These are phyloP conservation scores for Caiman crocodilus DNA, from an alignment of 2,797 vertebrate species.

Conservation along the genomic window DNA sequence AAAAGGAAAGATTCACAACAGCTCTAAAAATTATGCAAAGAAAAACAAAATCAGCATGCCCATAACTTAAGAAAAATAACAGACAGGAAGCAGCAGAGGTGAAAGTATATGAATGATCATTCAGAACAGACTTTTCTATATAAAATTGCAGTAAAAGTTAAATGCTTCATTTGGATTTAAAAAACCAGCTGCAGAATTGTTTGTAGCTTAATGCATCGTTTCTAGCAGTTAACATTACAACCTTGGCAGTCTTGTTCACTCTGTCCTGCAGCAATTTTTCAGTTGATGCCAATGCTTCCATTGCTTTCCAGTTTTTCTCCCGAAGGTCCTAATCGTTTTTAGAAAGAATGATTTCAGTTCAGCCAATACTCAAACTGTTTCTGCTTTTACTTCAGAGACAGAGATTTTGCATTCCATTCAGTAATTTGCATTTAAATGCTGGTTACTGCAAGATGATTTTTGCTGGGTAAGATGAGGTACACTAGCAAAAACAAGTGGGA, in stretches of 20 bases:
- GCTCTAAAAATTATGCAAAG: conserved; percentile 73
- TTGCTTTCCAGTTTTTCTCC: conserved; percentile 99
- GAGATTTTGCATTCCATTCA: conserved; percentile 73
- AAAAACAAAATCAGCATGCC: conserved; percentile 65
- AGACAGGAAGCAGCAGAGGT: conserved; percentile 76
- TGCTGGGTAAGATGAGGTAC: conserved; percentile 60
- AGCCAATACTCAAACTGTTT: conserved; percentile 86
- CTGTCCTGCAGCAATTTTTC: conserved; percentile 99
- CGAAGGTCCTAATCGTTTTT: conserved; percentile 99
- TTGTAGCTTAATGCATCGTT: conserved; percentile 87
- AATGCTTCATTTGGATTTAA: conserved; percentile 70
- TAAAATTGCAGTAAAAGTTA: conserved; percentile 83
- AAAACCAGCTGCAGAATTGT: conserved; percentile 87
- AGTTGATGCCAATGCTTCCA: conserved; percentile 99
- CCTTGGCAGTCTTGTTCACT: conserved; percentile 98
- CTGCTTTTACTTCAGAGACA: conserved; percentile 75
- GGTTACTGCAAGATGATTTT: conserved; percentile 79
- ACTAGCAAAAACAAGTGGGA: conserved; percentile 78
- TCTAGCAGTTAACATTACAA: conserved; percentile 92
- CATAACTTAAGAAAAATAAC: conserved; percentile 47
- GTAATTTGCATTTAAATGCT: conserved; percentile 80
- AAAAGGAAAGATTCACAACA: conserved; percentile 42
- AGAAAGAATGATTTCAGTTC: conserved; percentile 98
- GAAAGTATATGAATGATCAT: conserved; percentile 67
- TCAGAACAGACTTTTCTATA: conserved; percentile 68